Base-by-base conservation (phyloP, 2,113 vertebrate genomes). In the Brienomyrus longianalis region DNA sequence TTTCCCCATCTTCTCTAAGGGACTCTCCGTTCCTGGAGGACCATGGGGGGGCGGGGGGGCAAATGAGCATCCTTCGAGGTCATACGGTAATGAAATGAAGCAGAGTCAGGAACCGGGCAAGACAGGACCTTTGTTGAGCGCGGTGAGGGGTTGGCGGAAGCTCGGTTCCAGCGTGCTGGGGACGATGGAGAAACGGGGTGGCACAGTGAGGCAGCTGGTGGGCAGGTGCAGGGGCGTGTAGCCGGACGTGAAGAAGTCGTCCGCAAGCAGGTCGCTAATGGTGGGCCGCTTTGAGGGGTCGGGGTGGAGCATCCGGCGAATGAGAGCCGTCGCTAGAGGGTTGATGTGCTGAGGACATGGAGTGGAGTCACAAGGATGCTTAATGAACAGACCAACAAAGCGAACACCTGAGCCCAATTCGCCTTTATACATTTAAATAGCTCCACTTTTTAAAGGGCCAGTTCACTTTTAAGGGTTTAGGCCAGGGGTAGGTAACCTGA, bases 221-320 rank as follows among this genome's bases (percentile, higher is more conserved):
- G 98, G 98, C 89, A 99, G 93, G 0, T 97, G 97, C n/a, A 92
- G 3, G 0, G 98, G 98, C 35, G 97, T 95, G 93, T 99, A 99
- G 1, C 98, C 98, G 0, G 95, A 93, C 0, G 97, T 97, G 91
- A 99, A 97, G 94, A 98, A 99, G 92, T 99, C 98, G 0, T 99
- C 98, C 0, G 91, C 88, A 3, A 97, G 95, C 90, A 99, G 93
- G 88, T 99, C 97, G 0, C 95, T 89, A 0, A 99, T 94, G 1
- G 96, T 96, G 0, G 98, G 98, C 27, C 98, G 96, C 0, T 96
- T 96, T 4, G 94, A 43, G 0, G 98, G 98, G 86, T 99, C 98
- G 0, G 97, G 96, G 27, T 97, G 96, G 54, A 99, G 95, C 98
- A 99, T 99, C 92, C 96, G 96, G 93, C 97, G 97, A 93, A 99